Base-by-base conservation (phyloP, 2,888 invertebrate genomes). In the Conops quadrifasciatus region DNA sequence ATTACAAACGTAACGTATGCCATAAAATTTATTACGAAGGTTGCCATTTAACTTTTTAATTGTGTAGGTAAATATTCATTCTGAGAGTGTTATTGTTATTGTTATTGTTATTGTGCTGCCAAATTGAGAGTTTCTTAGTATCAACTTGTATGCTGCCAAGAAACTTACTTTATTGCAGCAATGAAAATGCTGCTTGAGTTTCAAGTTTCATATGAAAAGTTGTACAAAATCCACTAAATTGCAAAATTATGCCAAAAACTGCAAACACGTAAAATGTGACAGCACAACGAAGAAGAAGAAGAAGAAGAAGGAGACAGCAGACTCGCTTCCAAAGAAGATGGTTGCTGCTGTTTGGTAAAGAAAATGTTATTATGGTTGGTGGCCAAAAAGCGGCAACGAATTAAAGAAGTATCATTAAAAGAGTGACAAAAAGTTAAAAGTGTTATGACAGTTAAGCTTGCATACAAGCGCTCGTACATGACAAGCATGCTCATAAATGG, bases 171-270 rank as follows among this genome's bases (percentile, higher is more conserved):
- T 68, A 62, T 62, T 21, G 62, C 62, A 62, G 7, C 43, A 15
- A 16, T 28, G 30, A 9, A 49, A 19, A 21, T 24, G 49, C 51
- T 49, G 16, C 21, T 43, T 30, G 30, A 30, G 30, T 62, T 60
- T 67, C 60, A 68, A 68, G 49, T 68, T 68, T 68, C 68, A 68
- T 68, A 58, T 45, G 68, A 68, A 62, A 68, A 68, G 68, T 68
- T 68, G 30, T 28, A 60, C 49, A 36, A 68, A 68, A 68, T 51
- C 51, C 68, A 68, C 68, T 60, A 59, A 68, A 68, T 62, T 60
- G 24, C 36, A 45, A 68, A 68, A 68, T 68, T 68, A 68, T 68
- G 62, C 68, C 51, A 60, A 24, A 21, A 13, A 26, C 49, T 2
- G 16, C n/a, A n/a, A 51, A 11, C 19, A 1, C n/a, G 49, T 28